Percentiles rank a stretch among this genome's conserved stretches.
phyloP scores from a whole-genome alignment of 2,797 vertebrate genomes.

The Glyptemys insculpta region DNA sequence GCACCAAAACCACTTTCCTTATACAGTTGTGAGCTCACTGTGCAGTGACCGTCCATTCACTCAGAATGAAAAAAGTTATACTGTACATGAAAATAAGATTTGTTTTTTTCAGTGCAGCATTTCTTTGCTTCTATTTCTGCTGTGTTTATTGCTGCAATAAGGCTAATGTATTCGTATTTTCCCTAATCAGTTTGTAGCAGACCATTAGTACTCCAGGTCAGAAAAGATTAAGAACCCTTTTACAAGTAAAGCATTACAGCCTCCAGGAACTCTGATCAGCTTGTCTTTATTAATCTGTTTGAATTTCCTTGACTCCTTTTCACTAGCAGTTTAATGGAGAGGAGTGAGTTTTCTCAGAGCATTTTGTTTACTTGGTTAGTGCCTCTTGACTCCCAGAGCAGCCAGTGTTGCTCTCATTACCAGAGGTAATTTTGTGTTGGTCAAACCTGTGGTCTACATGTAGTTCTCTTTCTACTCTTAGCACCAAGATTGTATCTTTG shows the following conservation, averaged over 20 bases:
- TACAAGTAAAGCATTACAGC: neutral
- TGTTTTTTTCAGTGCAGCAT: neutral
- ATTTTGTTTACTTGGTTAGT: conserved; percentile 10
- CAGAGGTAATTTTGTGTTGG: conserved; percentile 42
- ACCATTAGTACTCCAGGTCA: neutral
- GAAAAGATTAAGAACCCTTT: neutral
- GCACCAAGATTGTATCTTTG: conserved; percentile 73
- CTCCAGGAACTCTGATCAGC: neutral
- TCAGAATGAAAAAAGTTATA: neutral
- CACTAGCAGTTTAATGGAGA: neutral
- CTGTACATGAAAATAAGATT: neutral
- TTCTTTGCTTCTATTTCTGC: neutral
- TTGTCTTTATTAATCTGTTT: conserved; percentile 25
- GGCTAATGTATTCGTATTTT: neutral
- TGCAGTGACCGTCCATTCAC: neutral
- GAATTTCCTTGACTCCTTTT: conserved; percentile 13
- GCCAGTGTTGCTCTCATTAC: accelerated
- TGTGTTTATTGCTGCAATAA: neutral
- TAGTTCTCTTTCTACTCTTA: conserved; percentile 16
- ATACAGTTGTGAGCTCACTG: accelerated
- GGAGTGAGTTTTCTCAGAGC: neutral
- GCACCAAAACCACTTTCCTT: accelerated
- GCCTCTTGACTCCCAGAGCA: neutral
- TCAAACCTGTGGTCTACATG: conserved; percentile 71
- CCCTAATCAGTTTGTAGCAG: neutral